Percentiles rank a stretch among this genome's conserved stretches.
These are phyloP conservation scores for Donacobius atricapilla DNA, from an alignment of 2,113 vertebrate species.

Conservation along the genomic window DNA sequence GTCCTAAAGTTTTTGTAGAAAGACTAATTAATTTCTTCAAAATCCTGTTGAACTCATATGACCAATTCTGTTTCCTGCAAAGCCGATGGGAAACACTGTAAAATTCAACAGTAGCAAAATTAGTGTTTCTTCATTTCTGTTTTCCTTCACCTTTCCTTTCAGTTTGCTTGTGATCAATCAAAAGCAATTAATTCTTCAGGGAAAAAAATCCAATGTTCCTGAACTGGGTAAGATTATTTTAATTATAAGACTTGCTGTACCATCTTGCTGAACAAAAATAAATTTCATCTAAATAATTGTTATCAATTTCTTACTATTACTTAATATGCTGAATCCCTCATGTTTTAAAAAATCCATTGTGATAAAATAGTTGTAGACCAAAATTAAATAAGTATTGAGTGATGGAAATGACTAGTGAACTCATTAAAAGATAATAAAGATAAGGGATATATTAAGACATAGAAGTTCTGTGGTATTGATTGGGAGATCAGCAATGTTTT, in stretches of 20 bases:
- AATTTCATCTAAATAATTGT: not conserved
- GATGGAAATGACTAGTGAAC: not conserved
- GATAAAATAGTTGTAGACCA: not conserved
- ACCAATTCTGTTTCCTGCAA: not conserved
- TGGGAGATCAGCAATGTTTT: not conserved
- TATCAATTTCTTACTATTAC: not conserved
- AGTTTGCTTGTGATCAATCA: not conserved
- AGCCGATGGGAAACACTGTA: not conserved
- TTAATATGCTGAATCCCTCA: not conserved
- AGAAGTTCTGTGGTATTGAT: not conserved
- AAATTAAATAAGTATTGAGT: constrained; percentile 3
- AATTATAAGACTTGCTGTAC: not conserved
- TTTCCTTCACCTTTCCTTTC: not conserved
- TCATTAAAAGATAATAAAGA: not conserved
- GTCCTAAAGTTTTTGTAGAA: not conserved
- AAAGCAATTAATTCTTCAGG: not conserved
- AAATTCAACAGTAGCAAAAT: not conserved
- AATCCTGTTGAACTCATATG: not conserved
- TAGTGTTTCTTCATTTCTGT: not conserved
- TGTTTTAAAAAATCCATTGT: not conserved
- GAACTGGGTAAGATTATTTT: not conserved
- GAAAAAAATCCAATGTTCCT: not conserved
- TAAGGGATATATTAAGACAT: not conserved
- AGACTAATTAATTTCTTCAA: not conserved
- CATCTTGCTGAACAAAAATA: not conserved